These are phyloP conservation scores for Illadopsis cleaveri DNA, from an alignment of 2,113 vertebrate genomes.

Conservation along the genomic window DNA sequence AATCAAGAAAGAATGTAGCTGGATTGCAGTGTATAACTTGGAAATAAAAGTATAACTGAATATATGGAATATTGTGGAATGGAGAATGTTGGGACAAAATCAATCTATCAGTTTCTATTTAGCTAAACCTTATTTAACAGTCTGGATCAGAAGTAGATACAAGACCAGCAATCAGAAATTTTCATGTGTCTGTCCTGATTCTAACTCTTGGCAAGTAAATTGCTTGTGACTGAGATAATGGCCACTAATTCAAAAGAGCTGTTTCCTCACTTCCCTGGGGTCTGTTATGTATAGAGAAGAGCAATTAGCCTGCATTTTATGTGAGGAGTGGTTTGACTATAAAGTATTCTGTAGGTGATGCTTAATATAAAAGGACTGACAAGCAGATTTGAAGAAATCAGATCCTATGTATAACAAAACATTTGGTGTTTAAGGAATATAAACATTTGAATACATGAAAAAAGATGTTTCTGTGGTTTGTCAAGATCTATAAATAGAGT, in stretches of 20 bases:
- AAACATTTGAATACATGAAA: background rate
- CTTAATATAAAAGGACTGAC: background rate
- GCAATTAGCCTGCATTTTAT: background rate
- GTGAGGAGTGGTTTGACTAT: background rate
- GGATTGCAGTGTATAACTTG: background rate
- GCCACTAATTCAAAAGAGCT: background rate
- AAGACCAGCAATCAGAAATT: background rate
- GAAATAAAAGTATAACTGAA: background rate
- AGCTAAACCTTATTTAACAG: background rate
- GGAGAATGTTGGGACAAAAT: background rate
- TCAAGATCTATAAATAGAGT: background rate
- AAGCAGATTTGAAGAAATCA: background rate
- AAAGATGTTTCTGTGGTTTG: background rate
- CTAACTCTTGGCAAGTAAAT: background rate
- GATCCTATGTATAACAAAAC: background rate
- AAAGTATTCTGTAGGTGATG: background rate
- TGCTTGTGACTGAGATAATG: background rate
- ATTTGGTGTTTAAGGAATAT: background rate
- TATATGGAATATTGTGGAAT: background rate
- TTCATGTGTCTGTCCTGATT: background rate
- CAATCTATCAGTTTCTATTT: background rate
- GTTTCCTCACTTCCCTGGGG: background rate
- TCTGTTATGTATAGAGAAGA: background rate
- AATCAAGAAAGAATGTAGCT: background rate
- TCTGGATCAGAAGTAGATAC: background rate